Evolutionary conservation across 2,797 vertebrate genomes (phyloP), one percentile per base, ranked within the genome.

Genomic region (Pampus argenteus): DNA sequence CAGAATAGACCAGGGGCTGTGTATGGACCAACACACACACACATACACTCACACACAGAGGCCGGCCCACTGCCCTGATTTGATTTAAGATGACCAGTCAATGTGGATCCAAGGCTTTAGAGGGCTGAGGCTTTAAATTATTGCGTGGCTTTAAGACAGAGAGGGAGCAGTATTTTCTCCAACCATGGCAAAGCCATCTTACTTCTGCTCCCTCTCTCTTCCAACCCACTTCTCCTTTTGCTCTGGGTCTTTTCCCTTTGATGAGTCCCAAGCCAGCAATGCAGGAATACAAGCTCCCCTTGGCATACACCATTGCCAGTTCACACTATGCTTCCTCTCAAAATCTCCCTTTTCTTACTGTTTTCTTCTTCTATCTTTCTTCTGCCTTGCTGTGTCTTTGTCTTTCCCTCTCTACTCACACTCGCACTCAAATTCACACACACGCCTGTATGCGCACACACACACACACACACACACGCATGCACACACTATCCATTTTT

Each of bases 61-160:
- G 65, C 66, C 76, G 75, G 76, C 83, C 71, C 66, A 83, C 77
- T 78, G 75, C 84, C 70, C 82, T 92, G 92, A 94, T 94, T 90
- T 93, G 91, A 94, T 95, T 94, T 93, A 93, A 93, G 90, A 92
- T 86, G 92, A 94, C 90, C 90, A 89, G 90, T 91, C 88, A 88
- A 84, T 91, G 90, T 91, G 89, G 86, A 93, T 92, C 82, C 90
- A 84, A 89, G 86, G 88, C 89, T 93, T 93, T 85, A 88, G 81
- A 89, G 79, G 78, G 76, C 76, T 6, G 48, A 76, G 77, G 74
- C 83, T 89, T 89, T 93, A 91, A 94, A 93, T 93, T 92, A 93
- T 93, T 93, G 85, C 90, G 89, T 49, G 82, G 88, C 90, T 91
- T 86, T 86, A 90, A 91, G 85, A 88, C 83, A 26, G 78, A 88